A percentile compares a stretch with the other conserved stretches of the same genome.
These are phyloP conservation scores for Helicoverpa assulta DNA, from an alignment of 2,888 invertebrate species.

Conservation along the genomic window DNA sequence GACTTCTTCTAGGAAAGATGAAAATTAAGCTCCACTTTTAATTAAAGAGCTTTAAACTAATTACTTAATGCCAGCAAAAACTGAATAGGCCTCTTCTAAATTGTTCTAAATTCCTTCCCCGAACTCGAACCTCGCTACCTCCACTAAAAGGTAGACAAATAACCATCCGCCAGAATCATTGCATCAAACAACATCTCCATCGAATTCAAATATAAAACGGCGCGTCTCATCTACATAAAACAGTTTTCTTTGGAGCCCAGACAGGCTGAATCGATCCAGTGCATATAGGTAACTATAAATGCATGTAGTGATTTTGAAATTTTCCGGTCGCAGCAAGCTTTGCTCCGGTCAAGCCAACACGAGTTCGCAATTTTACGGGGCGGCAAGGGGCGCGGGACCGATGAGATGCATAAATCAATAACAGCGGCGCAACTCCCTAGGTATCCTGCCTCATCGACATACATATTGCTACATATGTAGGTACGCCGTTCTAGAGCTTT, in stretches of 20 bases:
- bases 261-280: constrained; percentile 17
- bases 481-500: not conserved
- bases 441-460: constrained; percentile 20
- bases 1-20: too few relatives aligned
- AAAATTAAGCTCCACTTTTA: too few relatives aligned
- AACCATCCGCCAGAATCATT: not conserved
- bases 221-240: not conserved
- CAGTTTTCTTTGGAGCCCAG: constrained; percentile 4
- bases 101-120: not conserved
- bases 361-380: not conserved
- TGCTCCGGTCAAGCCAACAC: constrained; percentile 19
- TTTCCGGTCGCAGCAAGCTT: constrained; percentile 14
- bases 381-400: constrained; percentile 6
- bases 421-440: constrained; percentile 35
- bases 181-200: constrained; percentile 3
- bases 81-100: not conserved
- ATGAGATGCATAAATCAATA: constrained; percentile 44
- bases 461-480: not conserved
- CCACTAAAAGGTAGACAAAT: not conserved
- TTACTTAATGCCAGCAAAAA: not conserved
- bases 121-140: not conserved
- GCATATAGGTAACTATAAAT: not conserved
- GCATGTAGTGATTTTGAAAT: constrained; percentile 15
- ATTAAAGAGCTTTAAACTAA: too few relatives aligned
- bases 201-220: constrained; percentile 7